These are phyloP conservation scores for Montipora capricornis DNA, from an alignment of 64 coral and sea anemone species.

Conservation along the genomic window DNA sequence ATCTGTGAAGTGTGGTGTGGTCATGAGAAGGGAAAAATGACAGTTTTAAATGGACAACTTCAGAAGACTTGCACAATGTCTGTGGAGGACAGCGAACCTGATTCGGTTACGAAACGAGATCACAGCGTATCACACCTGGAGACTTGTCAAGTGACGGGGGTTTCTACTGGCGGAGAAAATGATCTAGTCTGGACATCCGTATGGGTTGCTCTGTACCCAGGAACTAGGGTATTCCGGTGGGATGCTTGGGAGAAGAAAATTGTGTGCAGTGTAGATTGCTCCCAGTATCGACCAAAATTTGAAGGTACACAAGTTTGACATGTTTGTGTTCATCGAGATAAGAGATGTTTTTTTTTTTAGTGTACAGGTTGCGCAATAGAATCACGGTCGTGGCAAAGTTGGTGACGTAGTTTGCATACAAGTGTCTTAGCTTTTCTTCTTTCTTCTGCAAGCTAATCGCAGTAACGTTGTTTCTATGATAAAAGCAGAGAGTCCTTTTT, in stretches of 20 bases:
- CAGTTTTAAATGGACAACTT: constrained; percentile 88
- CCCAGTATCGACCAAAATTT: constrained; percentile 86
- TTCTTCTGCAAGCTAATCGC: no score
- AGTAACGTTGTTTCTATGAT: no score
- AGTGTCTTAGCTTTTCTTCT: no score
- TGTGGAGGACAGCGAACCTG: constrained; percentile 84
- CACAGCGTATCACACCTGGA: constrained; percentile 94
- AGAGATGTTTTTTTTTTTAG: neutral
- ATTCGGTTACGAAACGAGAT: constrained; percentile 71
- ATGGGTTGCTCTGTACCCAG: constrained; percentile 96
- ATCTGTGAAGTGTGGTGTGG: constrained; percentile 98
- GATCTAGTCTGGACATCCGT: constrained; percentile 71
- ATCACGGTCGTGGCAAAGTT: no score
- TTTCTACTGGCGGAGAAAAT: constrained; percentile 31
- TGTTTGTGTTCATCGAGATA: neutral
- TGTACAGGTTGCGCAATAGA: no score
- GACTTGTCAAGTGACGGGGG: constrained; percentile 45
- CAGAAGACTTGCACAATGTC: constrained; percentile 75
- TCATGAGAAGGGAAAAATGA: constrained; percentile 82
- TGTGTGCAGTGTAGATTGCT: constrained; percentile 93
- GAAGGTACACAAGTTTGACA: constrained; percentile 65
- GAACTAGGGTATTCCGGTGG: constrained; percentile 92
- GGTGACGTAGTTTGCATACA: no score
- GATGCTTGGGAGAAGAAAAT: constrained; percentile 89
- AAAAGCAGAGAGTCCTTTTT: no score